Evolutionary conservation across 2,797 vertebrate genomes (phyloP).

Genomic region (Peromyscus attwateri): DNA sequence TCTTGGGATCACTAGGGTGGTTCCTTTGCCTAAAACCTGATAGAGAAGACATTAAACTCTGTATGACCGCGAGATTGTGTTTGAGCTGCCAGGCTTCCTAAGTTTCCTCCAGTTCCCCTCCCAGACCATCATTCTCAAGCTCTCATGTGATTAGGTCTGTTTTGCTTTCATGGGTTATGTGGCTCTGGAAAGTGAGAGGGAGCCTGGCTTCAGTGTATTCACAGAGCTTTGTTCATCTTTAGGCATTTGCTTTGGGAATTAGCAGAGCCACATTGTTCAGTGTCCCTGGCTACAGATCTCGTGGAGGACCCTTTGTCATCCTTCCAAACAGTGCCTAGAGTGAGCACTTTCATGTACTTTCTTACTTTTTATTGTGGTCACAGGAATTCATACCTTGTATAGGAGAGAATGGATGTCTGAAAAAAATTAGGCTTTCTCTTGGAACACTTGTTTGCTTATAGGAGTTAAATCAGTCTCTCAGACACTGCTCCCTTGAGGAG

Average conservation of each 20-base stretch:
- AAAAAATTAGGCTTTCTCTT: conserved; percentile 13
- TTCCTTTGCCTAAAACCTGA: conserved; percentile 59
- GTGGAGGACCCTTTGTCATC: conserved; percentile 81
- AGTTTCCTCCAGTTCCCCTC: conserved; percentile 9
- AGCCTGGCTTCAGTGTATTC: conserved; percentile 64
- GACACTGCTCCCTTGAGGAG: conserved; percentile 70
- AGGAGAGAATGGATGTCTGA: conserved; percentile 1
- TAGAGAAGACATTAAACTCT: conserved; percentile 17
- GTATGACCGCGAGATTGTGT: neutral
- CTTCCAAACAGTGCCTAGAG: conserved; percentile 74
- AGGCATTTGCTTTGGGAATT: conserved; percentile 80
- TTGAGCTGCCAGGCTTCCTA: conserved; percentile 49
- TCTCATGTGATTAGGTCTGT: conserved; percentile 48
- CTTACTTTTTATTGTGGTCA: conserved; percentile 55
- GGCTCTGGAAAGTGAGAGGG: conserved; percentile 74
- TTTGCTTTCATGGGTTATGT: conserved; percentile 81
- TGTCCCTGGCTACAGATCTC: conserved; percentile 70
- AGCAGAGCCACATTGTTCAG: conserved; percentile 44
- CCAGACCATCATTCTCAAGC: conserved; percentile 64
- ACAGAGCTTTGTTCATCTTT: conserved; percentile 76
- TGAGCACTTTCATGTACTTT: conserved; percentile 54
- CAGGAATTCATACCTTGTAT: conserved; percentile 14
- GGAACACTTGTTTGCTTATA: conserved; percentile 55
- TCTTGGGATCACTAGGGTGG: neutral
- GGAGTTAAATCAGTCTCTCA: conserved; percentile 73